Evolutionary conservation across 2,888 invertebrate species (phyloP).

Genomic region (Melipona bicolor): DNA sequence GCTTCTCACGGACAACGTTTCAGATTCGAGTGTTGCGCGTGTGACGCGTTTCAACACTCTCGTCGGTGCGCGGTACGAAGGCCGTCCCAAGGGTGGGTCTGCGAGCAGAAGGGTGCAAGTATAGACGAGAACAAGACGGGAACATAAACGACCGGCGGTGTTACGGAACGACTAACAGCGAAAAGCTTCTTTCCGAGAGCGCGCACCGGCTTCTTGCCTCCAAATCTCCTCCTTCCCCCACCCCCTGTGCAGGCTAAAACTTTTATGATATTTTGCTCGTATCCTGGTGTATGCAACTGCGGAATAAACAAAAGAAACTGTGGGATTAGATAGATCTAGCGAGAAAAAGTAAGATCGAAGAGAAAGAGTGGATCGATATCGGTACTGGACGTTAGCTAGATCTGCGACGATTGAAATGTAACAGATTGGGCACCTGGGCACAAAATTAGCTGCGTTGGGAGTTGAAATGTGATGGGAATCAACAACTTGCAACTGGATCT

Average conservation of each 20-base stretch:
- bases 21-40: neutral
- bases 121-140: slow-evolving; percentile 54
- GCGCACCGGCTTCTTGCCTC: slow-evolving; percentile 38
- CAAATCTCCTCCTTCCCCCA: slow-evolving; percentile 5
- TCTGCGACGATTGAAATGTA: too few species aligned
- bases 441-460: too few species aligned
- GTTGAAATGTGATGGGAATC: too few species aligned
- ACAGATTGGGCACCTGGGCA: too few species aligned
- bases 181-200: slow-evolving; percentile 59
- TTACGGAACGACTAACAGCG: slow-evolving; percentile 65
- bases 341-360: neutral
- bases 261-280: slow-evolving; percentile 77
- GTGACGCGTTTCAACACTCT: neutral
- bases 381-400: too few species aligned
- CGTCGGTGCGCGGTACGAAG: slow-evolving; percentile 32
- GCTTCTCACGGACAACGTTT: slow-evolving; percentile 22
- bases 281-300: slow-evolving; percentile 44
- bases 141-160: slow-evolving; percentile 57
- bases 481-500: too few species aligned
- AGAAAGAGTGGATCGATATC: too few species aligned
- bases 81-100: too few species aligned
- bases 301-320: slow-evolving; percentile 14
- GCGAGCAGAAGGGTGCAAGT: neutral
- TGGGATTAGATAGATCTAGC: neutral
- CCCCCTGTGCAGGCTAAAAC: slow-evolving; percentile 69